Percentiles rank a stretch among this genome's conserved stretches.
phyloP scores from a whole-genome alignment of 2,888 invertebrate genomes.

The Phyto melanocephala region DNA sequence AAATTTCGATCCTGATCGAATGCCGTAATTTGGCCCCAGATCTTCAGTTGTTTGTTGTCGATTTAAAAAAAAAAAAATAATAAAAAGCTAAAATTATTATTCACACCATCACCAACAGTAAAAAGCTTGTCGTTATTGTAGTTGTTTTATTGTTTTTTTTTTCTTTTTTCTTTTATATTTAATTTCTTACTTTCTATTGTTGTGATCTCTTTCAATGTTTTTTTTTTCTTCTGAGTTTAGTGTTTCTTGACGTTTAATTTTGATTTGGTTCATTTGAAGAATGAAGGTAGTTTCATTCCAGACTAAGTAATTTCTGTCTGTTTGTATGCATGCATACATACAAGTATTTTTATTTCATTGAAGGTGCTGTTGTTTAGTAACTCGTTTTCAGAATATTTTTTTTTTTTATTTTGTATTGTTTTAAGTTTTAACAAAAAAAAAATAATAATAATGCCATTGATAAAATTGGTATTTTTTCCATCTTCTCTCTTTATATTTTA shows the following conservation, averaged over 20 bases:
- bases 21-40: too few species aligned
- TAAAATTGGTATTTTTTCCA: constrained; percentile 22
- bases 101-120: constrained; percentile 59
- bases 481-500: constrained; percentile 16
- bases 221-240: constrained; percentile 3
- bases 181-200: constrained; percentile 62
- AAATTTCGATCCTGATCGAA: constrained; percentile 46
- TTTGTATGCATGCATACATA: neutral
- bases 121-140: constrained; percentile 53
- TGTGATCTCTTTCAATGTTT: constrained; percentile 51
- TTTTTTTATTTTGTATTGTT: constrained; percentile 35
- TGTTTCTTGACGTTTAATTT: neutral
- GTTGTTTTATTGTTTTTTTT: constrained; percentile 27
- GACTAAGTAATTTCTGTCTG: constrained; percentile 6
- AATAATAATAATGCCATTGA: constrained; percentile 32
- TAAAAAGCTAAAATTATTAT: constrained; percentile 51
- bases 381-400: constrained; percentile 34
- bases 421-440: constrained; percentile 2
- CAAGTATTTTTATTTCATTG: neutral
- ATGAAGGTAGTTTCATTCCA: constrained; percentile 16
- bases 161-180: neutral
- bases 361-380: constrained; percentile 38
- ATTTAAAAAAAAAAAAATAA: constrained; percentile 35
- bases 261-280: constrained; percentile 34
- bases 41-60: constrained; percentile 51